These are phyloP conservation scores for Campodea augens DNA, from an alignment of 1,140 invertebrate genomes.

Conservation along the genomic window DNA sequence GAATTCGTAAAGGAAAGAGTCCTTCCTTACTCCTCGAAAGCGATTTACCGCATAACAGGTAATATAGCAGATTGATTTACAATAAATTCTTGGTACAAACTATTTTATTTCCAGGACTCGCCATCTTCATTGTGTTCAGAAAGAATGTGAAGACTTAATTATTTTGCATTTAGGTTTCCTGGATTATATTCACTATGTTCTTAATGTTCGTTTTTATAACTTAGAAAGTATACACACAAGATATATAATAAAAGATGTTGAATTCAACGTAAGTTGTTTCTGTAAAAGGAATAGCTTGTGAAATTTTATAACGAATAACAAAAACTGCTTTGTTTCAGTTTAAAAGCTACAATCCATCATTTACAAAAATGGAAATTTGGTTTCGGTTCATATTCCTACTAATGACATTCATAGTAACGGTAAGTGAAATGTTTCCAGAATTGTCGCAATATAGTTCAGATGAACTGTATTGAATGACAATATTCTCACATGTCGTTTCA, in stretches of 20 bases:
- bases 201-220: constrained; percentile 65
- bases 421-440: no score
- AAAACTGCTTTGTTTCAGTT: constrained; percentile 73
- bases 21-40: constrained; percentile 39
- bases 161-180: constrained; percentile 76
- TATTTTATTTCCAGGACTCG: constrained; percentile 37
- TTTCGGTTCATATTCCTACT: constrained; percentile 83
- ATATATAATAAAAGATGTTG: constrained; percentile 63
- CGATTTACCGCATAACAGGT: constrained; percentile 47
- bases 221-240: constrained; percentile 63
- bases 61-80: constrained; percentile 9
- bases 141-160: constrained; percentile 70
- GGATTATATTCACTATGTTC: constrained; percentile 69
- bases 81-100: constrained; percentile 1
- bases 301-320: no score
- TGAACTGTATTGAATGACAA: no score
- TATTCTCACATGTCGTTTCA: no score
- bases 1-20: constrained; percentile 48
- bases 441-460: no score
- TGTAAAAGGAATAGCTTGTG: no score
- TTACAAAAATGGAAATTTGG: constrained; percentile 93
- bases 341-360: constrained; percentile 84
- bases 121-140: constrained; percentile 56
- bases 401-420: constrained; percentile 65
- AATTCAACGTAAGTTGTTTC: constrained; percentile 82